Evolutionary conservation across 2,113 vertebrate species (phyloP).

Genomic region (Apteryx owenii): DNA sequence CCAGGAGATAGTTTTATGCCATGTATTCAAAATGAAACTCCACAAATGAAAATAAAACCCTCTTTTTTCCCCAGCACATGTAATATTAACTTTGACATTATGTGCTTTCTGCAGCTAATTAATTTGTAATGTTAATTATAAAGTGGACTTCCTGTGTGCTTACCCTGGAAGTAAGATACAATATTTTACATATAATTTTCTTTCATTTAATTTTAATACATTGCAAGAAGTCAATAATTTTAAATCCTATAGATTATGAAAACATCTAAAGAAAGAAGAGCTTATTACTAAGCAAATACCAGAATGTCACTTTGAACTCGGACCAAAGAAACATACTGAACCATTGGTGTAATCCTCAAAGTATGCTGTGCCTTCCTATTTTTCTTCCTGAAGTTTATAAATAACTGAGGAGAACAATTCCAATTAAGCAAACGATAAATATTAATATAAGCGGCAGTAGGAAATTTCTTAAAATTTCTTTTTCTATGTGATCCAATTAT

Average conservation of each 20-base stretch:
- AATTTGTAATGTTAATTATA: background rate
- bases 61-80: background rate
- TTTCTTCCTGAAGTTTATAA: background rate
- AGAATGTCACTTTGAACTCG: background rate
- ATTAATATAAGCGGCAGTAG: background rate
- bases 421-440: background rate
- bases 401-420: background rate
- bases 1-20: background rate
- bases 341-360: background rate
- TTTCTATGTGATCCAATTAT: constrained; percentile 10
- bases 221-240: background rate
- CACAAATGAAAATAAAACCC: background rate
- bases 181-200: background rate
- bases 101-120: background rate
- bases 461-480: constrained; percentile 5
- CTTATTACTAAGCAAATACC: background rate
- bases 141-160: background rate
- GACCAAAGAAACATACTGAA: background rate
- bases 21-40: background rate
- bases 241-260: background rate
- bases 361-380: background rate
- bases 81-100: background rate
- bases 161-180: background rate
- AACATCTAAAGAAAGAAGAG: background rate
- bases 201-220: background rate